phyloP scores from a whole-genome alignment of 2,113 vertebrate genomes.

The Picathartes gymnocephalus region DNA sequence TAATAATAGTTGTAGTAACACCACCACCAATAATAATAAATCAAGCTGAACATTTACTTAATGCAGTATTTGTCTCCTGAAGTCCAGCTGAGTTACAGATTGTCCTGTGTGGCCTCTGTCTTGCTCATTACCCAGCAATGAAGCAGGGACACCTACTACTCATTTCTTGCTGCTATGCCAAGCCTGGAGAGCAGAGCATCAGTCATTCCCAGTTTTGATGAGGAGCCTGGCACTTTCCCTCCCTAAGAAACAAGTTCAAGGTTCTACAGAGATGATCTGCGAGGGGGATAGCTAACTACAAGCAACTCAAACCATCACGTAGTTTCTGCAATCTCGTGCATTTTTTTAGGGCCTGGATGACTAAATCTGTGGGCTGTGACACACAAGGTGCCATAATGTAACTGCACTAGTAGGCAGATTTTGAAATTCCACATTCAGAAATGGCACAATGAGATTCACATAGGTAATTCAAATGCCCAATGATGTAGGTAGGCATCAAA shows the following conservation, averaged over 20 bases:
- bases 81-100: not conserved
- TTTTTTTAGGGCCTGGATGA: conserved; percentile 32
- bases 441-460: not conserved
- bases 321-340: not conserved
- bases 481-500: not conserved
- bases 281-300: not conserved
- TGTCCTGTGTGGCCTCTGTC: not conserved
- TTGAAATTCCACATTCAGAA: not conserved
- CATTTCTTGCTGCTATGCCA: not conserved
- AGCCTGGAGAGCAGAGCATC: not conserved
- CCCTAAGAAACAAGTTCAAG: not conserved
- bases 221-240: not conserved
- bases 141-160: not conserved
- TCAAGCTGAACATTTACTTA: not conserved
- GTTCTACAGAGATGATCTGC: not conserved
- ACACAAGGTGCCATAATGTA: not conserved
- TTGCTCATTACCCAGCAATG: not conserved
- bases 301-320: not conserved
- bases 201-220: not conserved
- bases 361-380: conserved; percentile 29
- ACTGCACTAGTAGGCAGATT: not conserved
- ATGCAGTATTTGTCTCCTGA: not conserved
- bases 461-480: not conserved
- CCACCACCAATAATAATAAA: not conserved
- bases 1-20: not conserved